Evolutionary conservation across 2,888 invertebrate genomes (phyloP).

Genomic region (Belgica antarctica): DNA sequence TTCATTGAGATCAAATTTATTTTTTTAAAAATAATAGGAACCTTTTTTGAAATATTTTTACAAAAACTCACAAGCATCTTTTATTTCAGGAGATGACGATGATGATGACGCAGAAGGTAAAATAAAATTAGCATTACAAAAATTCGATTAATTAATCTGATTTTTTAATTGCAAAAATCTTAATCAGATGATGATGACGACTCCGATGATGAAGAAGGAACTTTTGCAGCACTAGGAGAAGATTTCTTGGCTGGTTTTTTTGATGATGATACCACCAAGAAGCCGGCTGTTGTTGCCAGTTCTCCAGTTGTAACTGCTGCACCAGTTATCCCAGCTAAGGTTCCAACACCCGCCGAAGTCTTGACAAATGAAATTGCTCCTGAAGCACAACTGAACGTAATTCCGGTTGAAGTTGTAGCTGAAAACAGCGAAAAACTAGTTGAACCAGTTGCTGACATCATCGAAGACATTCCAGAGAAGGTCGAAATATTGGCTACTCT

Average conservation of each 20-base stretch:
- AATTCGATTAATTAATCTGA: neutral
- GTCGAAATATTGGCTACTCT: neutral
- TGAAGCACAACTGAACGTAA: neutral
- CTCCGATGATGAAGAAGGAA: slow-evolving; percentile 7
- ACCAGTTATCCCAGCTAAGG: slow-evolving; percentile 9
- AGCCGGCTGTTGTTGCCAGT: slow-evolving; percentile 21
- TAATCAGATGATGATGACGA: slow-evolving; percentile 37
- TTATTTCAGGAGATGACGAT: slow-evolving; percentile 35
- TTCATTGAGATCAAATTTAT: neutral
- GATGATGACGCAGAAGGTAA: slow-evolving; percentile 36
- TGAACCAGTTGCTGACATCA: neutral
- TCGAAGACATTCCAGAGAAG: slow-evolving; percentile 6
- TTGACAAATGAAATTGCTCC: slow-evolving; percentile 3
- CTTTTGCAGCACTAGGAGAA: slow-evolving; percentile 16
- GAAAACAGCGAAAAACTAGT: slow-evolving; percentile 2
- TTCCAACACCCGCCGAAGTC: slow-evolving; percentile 8
- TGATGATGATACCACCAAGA: slow-evolving; percentile 35
- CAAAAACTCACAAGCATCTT: too few relatives aligned
- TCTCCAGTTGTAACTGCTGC: slow-evolving; percentile 2
- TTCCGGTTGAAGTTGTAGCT: neutral
- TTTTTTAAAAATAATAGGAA: neutral
- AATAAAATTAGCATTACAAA: neutral
- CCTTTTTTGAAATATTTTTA: neutral
- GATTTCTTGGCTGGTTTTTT: slow-evolving; percentile 35
- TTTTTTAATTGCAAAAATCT: neutral